Conservation (phyloP, 2,113 vertebrate genomes). For the Neotragus moschatus region DNA sequence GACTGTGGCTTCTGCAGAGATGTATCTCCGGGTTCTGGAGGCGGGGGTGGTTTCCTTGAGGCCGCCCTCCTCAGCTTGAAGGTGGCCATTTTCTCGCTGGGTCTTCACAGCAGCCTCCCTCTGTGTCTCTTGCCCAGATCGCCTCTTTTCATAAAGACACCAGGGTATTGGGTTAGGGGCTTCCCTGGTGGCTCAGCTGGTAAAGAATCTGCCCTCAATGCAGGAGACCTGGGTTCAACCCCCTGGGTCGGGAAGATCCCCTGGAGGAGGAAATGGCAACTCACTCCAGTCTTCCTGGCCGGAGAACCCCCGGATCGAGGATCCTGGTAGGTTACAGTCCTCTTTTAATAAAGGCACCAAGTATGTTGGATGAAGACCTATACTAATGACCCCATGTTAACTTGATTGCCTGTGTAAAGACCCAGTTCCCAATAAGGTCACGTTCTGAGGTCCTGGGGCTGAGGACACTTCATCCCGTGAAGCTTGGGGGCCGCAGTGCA, state of each 20-base stretch:
- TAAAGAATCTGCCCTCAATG: neutral
- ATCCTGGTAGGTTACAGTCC: neutral
- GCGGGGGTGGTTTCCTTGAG: neutral
- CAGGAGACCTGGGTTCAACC: neutral
- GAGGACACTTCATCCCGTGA: neutral
- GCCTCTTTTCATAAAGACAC: neutral
- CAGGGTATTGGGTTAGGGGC: neutral
- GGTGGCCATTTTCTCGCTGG: neutral
- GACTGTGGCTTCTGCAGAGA: neutral
- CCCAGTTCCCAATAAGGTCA: neutral
- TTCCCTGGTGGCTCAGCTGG: neutral
- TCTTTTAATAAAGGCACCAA: neutral
- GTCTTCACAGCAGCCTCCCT: neutral
- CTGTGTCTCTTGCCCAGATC: neutral
- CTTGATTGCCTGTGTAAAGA: neutral
- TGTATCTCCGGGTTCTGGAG: neutral
- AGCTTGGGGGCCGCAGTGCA: neutral
- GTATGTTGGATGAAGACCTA: neutral
- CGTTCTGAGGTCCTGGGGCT: neutral
- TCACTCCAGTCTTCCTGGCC: neutral
- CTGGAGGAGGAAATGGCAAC: neutral
- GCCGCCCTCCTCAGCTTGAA: neutral
- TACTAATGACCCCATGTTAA: neutral
- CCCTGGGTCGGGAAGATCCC: neutral
- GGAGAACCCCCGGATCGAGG: neutral